Conservation (phyloP, 92 coral and sea anemone species). For the Metridium senile region DNA sequence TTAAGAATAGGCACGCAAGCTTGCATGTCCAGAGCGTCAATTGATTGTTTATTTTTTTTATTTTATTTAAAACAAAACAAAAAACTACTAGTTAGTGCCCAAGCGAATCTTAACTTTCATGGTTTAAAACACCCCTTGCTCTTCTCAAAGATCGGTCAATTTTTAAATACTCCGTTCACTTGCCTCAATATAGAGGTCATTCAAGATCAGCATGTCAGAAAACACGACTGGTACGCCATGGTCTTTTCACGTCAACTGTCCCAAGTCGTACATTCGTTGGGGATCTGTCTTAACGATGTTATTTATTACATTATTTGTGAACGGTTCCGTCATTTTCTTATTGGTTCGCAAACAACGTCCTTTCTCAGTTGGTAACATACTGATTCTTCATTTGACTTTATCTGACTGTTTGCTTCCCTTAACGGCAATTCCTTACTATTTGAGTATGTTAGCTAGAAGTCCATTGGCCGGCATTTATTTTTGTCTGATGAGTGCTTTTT, state of each 20-base stretch:
- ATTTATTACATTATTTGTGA: background rate
- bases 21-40: too few species aligned
- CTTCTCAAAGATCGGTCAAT: too few species aligned
- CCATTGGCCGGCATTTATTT: background rate
- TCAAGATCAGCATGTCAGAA: too few species aligned
- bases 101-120: too few species aligned
- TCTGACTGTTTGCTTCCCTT: conserved; percentile 12
- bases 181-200: too few species aligned
- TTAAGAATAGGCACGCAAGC: too few species aligned
- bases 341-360: conserved; percentile 7
- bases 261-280: background rate
- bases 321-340: background rate
- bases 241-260: background rate
- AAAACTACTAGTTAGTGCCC: too few species aligned
- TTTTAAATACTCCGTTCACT: too few species aligned
- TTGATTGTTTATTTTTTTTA: too few species aligned
- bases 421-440: background rate
- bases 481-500: conserved; percentile 14
- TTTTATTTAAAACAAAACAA: too few species aligned
- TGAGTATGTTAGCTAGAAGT: background rate
- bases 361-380: background rate
- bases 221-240: background rate
- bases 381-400: conserved; percentile 14
- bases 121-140: too few species aligned
- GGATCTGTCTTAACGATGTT: background rate